Percentiles rank a stretch among this genome's conserved stretches.
phyloP scores from a whole-genome alignment of 2,797 vertebrate genomes.

The Chrysocyon brachyurus region DNA sequence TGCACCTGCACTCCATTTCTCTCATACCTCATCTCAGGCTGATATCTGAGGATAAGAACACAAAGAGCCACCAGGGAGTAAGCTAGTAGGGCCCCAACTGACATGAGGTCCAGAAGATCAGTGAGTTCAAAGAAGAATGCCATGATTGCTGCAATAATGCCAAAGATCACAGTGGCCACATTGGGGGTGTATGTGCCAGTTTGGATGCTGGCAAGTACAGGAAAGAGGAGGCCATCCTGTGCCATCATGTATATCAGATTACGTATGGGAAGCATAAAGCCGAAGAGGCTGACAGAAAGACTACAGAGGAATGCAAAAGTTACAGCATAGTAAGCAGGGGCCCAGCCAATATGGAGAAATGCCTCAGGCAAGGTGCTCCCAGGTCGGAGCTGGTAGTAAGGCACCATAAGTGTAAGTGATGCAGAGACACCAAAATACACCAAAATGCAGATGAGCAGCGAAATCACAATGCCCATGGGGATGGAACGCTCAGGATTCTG shows the following conservation, averaged over 20 bases:
- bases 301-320: slow-evolving; percentile 96
- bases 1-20: background rate
- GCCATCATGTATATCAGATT: background rate
- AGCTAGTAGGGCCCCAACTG: background rate
- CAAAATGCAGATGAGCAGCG: background rate
- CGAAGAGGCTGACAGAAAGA: slow-evolving; percentile 92
- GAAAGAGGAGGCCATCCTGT: background rate
- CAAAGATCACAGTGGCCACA: background rate
- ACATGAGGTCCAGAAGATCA: background rate
- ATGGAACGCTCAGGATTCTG: background rate
- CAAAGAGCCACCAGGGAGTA: background rate
- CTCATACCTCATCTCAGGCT: background rate
- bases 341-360: slow-evolving; percentile 93
- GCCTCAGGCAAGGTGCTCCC: slow-evolving; percentile 95
- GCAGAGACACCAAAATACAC: background rate
- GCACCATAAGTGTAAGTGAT: background rate
- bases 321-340: slow-evolving; percentile 93
- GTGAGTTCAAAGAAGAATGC: background rate
- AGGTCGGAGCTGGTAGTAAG: slow-evolving; percentile 93
- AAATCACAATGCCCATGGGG: background rate
- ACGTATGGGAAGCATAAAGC: background rate
- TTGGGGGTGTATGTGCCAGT: background rate
- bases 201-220: background rate
- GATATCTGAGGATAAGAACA: background rate
- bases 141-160: background rate